Evolutionary conservation across 2,113 vertebrate species (phyloP), one percentile per base, ranked within the genome.

Genomic region (Callorhinus ursinus): DNA sequence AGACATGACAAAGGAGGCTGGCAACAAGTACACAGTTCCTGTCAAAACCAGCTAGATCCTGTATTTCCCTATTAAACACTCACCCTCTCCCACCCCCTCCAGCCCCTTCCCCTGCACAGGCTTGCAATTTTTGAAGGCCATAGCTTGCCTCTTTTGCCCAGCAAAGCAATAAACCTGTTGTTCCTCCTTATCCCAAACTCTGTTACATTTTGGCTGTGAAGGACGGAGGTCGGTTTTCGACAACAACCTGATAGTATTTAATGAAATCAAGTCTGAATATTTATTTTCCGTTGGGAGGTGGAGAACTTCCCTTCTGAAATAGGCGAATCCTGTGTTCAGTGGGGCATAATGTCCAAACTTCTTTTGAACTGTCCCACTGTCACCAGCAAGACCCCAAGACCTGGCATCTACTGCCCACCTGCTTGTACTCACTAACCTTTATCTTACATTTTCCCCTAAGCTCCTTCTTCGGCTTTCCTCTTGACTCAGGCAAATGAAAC

Each of bases 231-330:
- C 4, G 12, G 42, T 76, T 49, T 49, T 76, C 14, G 4, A 76
- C 24, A 46, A 28, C 42, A 49, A 76, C 71, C 31, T 76, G 39
- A 19, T 13, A 85, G 12, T 59, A 82, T 18, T 71, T 82, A 87
- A 77, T 74, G 7, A 72, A 95, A 86, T 90, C 90, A 91, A 61
- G 31, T 71, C 24, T 77, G 22, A 90, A 83, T 71, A 49, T 95
- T n/a, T 82, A 83, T 57, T 93, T 93, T 84, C 67, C 92, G 0
- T 71, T 53, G 31, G 49, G 59, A 74, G 12, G 11, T 89, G 4
- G 4, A 65, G 15, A 84, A 39, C 26, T 59, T 89, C 65, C 74
- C 69, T 53, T 93, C 16, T 36, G 33, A 90, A 88, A 83, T 22
- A 87, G 21, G 49, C 59, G 51, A 88, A 36, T 42, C 72, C 14